Evolutionary conservation across 2,797 vertebrate genomes (phyloP), one percentile per base, ranked within the genome.

Genomic region (Pseudocheirus occidentalis): DNA sequence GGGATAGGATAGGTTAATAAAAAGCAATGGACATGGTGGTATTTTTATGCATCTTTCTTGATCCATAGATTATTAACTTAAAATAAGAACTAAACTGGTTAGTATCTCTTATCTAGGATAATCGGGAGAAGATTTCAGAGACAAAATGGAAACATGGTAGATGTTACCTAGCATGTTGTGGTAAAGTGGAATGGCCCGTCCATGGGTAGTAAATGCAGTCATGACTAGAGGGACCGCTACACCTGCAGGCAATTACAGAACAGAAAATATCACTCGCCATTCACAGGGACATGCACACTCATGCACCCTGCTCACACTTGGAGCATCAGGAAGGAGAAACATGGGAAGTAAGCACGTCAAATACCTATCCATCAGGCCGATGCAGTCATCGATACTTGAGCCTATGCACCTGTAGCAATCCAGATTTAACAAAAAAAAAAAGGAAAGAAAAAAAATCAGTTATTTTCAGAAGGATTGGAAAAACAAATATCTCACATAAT

Each of bases 341-440:
- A 98, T 96, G 97, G 96, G 98, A 96, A 98, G 97, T 89, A 97
- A 98, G 94, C 97, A 97, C 96, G 93, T 97, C 98, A 98, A 98
- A 97, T 99, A 99, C 99, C 99, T 99, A 99, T 99, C 99, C 99
- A 99, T 99, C 99, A 99, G 99, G 98, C 99, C 99, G n/a, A 99
- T 98, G 98, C 99, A 99, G 98, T 99, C 99, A 98, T 99, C 99
- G 46, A 99, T 98, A 95, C 98, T 99, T 0, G 99, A 99, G 98
- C 99, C 99, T 97, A 99, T 97, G 98, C 99, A 99, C 99, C 99
- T 99, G 99, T 97, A 98, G 98, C 97, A 98, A 97, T 95, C 94
- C 96, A 97, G 54, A 96, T 95, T 97, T 92, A 92, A 97, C 98
- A 95, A 58, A 58, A 28, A 58, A 58, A 58, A 52, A 52, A 52